Evolutionary conservation across 2,888 invertebrate species (phyloP).

Genomic region (Perizoma affinitatum): DNA sequence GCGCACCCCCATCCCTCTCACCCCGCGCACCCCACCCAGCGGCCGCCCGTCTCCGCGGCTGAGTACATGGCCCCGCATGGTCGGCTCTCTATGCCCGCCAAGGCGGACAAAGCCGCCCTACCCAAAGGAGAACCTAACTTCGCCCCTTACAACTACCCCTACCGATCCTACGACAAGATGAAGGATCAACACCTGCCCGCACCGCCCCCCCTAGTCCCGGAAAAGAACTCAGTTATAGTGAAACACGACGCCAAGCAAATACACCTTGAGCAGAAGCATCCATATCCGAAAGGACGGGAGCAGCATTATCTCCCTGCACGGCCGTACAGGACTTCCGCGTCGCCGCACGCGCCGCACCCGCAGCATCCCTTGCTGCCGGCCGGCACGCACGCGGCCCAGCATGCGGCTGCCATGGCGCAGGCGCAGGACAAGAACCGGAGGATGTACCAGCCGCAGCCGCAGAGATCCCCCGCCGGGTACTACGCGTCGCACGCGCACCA

Average conservation of each 20-base stretch:
- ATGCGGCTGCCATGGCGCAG: constrained; percentile 52
- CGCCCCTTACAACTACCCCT: constrained; percentile 87
- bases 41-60: constrained; percentile 51
- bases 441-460: constrained; percentile 86
- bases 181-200: constrained; percentile 86
- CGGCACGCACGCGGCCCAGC: constrained; percentile 67
- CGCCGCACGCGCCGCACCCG: constrained; percentile 64
- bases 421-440: constrained; percentile 89
- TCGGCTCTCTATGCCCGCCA: constrained; percentile 61
- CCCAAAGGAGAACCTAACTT: constrained; percentile 88
- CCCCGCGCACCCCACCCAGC: constrained; percentile 47
- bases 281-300: constrained; percentile 82
- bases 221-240: constrained; percentile 91
- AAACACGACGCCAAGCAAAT: constrained; percentile 89
- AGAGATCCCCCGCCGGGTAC: constrained; percentile 82
- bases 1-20: constrained; percentile 48
- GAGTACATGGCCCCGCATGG: constrained; percentile 62
- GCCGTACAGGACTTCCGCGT: constrained; percentile 77
- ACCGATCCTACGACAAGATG: constrained; percentile 86
- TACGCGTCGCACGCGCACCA: constrained; percentile 52
- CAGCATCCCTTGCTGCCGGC: constrained; percentile 60
- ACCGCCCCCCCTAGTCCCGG: constrained; percentile 87
- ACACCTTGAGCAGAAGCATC: constrained; percentile 84
- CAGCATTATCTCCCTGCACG: constrained; percentile 80
- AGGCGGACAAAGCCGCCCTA: constrained; percentile 67